Percentiles rank a stretch among this genome's conserved stretches.
These are phyloP conservation scores for Vireo griseus DNA, from an alignment of 2,797 vertebrate genomes.

Conservation along the genomic window DNA sequence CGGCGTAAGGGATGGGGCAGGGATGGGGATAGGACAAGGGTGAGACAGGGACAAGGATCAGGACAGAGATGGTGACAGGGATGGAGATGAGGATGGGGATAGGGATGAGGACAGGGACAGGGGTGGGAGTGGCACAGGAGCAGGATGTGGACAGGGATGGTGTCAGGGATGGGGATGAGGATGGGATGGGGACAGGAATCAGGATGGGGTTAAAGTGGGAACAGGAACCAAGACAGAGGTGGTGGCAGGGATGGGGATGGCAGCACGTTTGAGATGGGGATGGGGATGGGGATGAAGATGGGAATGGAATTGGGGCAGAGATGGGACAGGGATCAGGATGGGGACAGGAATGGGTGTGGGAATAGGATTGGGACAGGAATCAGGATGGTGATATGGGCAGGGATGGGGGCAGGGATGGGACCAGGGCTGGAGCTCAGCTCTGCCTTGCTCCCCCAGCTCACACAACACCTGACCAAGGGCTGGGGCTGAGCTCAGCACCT, in stretches of 20 bases:
- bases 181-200: too few relatives aligned
- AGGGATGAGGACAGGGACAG: neutral
- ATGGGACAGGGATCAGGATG: neutral
- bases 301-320: neutral
- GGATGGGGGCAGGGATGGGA: neutral
- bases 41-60: neutral
- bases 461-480: neutral
- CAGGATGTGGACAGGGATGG: neutral
- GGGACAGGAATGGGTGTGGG: neutral
- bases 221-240: neutral
- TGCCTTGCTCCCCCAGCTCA: neutral
- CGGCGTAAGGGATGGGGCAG: accelerated
- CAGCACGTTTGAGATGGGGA: neutral
- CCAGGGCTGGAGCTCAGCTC: neutral
- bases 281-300: neutral
- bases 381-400: neutral
- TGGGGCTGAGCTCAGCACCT: neutral
- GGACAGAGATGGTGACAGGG: neutral
- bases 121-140: too few relatives aligned
- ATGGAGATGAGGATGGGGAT: neutral
- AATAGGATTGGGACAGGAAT: neutral
- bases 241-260: neutral
- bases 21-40: neutral
- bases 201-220: too few relatives aligned
- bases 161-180: neutral